phyloP scores from a whole-genome alignment of 2,888 invertebrate genomes.

The Raillietiella orientalis region DNA sequence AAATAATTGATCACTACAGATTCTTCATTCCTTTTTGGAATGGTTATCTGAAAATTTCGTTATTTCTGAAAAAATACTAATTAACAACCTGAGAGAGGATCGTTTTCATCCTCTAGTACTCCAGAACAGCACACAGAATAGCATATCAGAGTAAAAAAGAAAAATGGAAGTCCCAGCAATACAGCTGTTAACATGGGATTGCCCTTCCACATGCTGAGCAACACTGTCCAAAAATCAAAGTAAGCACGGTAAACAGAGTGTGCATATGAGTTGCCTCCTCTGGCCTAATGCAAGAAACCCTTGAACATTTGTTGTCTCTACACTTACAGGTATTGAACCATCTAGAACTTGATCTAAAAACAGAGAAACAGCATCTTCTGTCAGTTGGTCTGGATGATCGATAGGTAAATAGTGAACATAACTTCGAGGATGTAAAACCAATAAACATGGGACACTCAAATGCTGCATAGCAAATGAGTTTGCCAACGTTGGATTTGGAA shows the following conservation, averaged over 20 bases:
- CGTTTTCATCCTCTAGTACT: slow-evolving; percentile 63
- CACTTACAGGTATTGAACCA: slow-evolving; percentile 32
- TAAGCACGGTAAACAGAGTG: slow-evolving; percentile 42
- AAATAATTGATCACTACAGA: too few relatives aligned
- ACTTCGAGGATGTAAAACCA: slow-evolving; percentile 70
- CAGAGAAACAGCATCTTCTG: slow-evolving; percentile 34
- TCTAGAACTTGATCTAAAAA: slow-evolving; percentile 43
- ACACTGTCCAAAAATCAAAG: slow-evolving; percentile 45
- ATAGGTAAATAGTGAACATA: slow-evolving; percentile 73
- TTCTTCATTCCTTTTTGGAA: too few relatives aligned
- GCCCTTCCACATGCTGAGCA: slow-evolving; percentile 60
- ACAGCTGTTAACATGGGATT: slow-evolving; percentile 76
- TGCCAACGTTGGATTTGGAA: slow-evolving; percentile 56
- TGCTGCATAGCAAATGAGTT: slow-evolving; percentile 75
- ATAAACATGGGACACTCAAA: slow-evolving; percentile 42
- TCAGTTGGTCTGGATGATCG: slow-evolving; percentile 36
- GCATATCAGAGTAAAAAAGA: slow-evolving; percentile 69
- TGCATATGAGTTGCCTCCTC: slow-evolving; percentile 48
- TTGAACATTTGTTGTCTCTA: slow-evolving; percentile 1
- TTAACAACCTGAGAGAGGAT: too few relatives aligned
- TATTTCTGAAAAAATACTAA: slow-evolving; percentile 7
- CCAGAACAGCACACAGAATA: slow-evolving; percentile 91
- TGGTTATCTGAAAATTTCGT: too few relatives aligned
- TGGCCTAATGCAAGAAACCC: slow-evolving; percentile 19
- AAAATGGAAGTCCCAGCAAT: slow-evolving; percentile 70